Evolutionary conservation across 2,113 vertebrate species (phyloP).

Genomic region (Seriola aureovittata): DNA sequence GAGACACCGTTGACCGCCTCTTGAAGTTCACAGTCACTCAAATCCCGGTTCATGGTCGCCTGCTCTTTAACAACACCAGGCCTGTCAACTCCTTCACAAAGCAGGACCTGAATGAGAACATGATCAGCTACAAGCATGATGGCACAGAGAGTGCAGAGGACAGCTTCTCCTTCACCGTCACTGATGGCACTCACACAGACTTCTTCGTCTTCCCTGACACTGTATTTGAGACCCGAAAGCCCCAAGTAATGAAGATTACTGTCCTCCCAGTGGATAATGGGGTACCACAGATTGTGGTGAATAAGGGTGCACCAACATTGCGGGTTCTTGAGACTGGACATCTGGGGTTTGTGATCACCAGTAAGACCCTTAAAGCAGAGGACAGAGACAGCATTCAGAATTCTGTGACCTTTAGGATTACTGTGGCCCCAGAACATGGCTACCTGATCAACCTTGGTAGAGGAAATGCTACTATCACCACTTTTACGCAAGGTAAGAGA

Average conservation of each 20-base stretch:
- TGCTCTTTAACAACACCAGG: conserved; percentile 90
- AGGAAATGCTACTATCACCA: conserved; percentile 92
- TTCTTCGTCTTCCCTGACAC: conserved; percentile 96
- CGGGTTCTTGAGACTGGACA: conserved; percentile 88
- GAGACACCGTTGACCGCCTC: conserved; percentile 89
- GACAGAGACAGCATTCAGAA: conserved; percentile 89
- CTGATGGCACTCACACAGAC: conserved; percentile 94
- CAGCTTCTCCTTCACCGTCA: conserved; percentile 95
- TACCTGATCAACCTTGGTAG: conserved; percentile 91
- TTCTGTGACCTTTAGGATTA: conserved; percentile 88
- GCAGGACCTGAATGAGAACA: conserved; percentile 95
- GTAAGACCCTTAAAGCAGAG: conserved; percentile 91
- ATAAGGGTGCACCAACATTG: conserved; percentile 91
- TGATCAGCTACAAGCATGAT: conserved; percentile 95
- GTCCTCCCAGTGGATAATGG: conserved; percentile 91
- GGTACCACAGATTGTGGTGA: conserved; percentile 89
- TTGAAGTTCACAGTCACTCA: conserved; percentile 92
- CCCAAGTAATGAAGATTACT: conserved; percentile 92
- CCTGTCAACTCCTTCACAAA: conserved; percentile 90
- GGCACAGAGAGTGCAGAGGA: conserved; percentile 91
- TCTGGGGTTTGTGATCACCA: conserved; percentile 91
- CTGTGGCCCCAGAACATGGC: conserved; percentile 87
- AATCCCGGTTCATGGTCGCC: conserved; percentile 90
- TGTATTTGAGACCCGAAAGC: conserved; percentile 89
- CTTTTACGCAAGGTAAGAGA: conserved; percentile 94